Conservation (phyloP, 2,113 vertebrate genomes). For the Coturnix japonica region DNA sequence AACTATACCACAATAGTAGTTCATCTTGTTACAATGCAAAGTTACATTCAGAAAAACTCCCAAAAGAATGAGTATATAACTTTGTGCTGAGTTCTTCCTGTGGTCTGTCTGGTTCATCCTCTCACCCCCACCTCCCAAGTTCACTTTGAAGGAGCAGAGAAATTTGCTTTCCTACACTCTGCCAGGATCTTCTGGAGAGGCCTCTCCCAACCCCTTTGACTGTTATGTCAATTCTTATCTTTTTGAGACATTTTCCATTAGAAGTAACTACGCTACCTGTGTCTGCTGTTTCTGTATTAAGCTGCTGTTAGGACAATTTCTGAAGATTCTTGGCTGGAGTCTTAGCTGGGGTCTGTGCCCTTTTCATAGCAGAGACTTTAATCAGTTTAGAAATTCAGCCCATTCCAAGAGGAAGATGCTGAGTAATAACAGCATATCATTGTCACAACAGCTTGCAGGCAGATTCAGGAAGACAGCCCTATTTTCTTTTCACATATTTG, state of each 20-base stretch:
- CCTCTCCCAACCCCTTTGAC: background rate
- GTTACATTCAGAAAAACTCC: background rate
- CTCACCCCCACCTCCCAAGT: background rate
- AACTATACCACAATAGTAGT: background rate
- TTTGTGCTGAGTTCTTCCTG: background rate
- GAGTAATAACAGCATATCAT: constrained; percentile 23
- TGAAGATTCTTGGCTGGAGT: constrained; percentile 3
- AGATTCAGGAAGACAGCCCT: background rate
- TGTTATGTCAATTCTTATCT: background rate
- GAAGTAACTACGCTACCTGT: background rate
- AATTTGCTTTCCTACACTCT: background rate
- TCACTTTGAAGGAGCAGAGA: background rate
- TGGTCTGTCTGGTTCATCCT: background rate
- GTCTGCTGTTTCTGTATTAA: background rate
- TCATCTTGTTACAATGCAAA: background rate
- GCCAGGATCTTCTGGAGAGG: background rate
- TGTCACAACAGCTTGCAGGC: background rate
- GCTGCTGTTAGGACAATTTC: background rate
- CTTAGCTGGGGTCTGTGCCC: background rate
- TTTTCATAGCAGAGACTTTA: constrained; percentile 6
- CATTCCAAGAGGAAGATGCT: constrained; percentile 15
- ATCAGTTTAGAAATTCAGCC: constrained; percentile 24
- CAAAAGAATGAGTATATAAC: background rate
- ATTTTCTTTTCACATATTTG: background rate
- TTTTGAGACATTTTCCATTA: background rate